phyloP scores from a whole-genome alignment of 1,140 invertebrate genomes.

The Batillaria attramentaria region DNA sequence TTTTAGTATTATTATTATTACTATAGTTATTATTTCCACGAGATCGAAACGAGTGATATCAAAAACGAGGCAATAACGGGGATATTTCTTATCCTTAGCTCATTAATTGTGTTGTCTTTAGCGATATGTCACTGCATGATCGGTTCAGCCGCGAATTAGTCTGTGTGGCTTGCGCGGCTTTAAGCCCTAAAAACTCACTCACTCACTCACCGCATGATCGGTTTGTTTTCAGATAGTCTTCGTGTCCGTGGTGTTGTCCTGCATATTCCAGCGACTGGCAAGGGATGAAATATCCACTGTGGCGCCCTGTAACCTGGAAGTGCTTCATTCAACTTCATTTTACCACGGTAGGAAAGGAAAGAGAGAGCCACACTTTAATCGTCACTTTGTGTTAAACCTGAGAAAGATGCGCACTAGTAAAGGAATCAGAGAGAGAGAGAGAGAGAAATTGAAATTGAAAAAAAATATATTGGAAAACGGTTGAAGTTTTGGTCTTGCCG shows the following conservation, averaged over 20 bases:
- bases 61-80: not conserved
- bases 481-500: too few relatives aligned
- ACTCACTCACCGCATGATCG: not conserved
- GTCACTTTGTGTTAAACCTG: too few relatives aligned
- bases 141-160: too few relatives aligned
- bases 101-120: too few relatives aligned
- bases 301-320: slow-evolving; percentile 20
- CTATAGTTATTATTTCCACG: not conserved
- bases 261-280: slow-evolving; percentile 67
- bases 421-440: too few relatives aligned
- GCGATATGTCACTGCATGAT: too few relatives aligned
- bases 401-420: too few relatives aligned
- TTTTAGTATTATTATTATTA: too few relatives aligned
- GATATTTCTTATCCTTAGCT: not conserved
- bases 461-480: too few relatives aligned
- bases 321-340: not conserved
- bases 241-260: slow-evolving; percentile 69
- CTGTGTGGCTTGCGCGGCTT: too few relatives aligned
- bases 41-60: not conserved
- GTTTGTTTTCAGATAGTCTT: slow-evolving; percentile 57
- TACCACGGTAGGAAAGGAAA: not conserved
- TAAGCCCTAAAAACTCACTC: not conserved
- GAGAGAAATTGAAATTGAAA: too few relatives aligned
- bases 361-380: not conserved
- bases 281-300: slow-evolving; percentile 57